A percentile compares a stretch with the other conserved stretches of the same genome.
phyloP scores from a whole-genome alignment of 1,140 invertebrate species.

The Musca vetustissima region DNA sequence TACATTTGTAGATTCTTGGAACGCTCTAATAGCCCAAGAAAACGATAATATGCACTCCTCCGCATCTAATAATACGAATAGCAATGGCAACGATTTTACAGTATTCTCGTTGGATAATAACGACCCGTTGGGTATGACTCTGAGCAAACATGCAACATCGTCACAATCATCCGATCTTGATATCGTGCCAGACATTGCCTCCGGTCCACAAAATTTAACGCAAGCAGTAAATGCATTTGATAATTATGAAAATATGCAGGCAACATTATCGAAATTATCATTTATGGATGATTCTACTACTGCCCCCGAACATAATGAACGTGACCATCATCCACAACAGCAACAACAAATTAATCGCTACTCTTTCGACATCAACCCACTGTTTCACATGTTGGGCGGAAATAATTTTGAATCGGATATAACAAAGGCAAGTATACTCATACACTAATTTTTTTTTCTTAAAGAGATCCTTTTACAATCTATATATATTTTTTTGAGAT shows the following conservation, averaged over 20 bases:
- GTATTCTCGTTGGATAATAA: conserved; percentile 25
- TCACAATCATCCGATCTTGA: neutral
- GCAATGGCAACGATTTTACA: conserved; percentile 15
- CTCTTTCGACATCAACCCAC: neutral
- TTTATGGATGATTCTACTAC: neutral
- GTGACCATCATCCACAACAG: no score
- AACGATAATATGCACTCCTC: conserved; percentile 27
- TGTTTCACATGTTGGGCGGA: neutral
- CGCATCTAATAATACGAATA: conserved; percentile 16
- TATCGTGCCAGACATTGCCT: neutral
- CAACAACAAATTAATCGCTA: conserved; percentile 6
- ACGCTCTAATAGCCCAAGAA: conserved; percentile 14
- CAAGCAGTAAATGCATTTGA: conserved; percentile 23
- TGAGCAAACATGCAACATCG: conserved; percentile 3
- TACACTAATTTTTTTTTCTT: no score
- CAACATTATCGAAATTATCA: conserved; percentile 17
- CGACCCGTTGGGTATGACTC: conserved; percentile 8
- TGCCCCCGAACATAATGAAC: neutral
- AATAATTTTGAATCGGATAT: conserved; percentile 12
- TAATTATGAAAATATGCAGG: conserved; percentile 24
- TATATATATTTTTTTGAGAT: no score
- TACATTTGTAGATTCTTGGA: conserved; percentile 17
- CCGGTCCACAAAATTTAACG: neutral
- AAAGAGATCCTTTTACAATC: no score
- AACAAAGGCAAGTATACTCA: neutral